Evolutionary conservation across 2,797 vertebrate species (phyloP).

Genomic region (Anguilla marmorata): DNA sequence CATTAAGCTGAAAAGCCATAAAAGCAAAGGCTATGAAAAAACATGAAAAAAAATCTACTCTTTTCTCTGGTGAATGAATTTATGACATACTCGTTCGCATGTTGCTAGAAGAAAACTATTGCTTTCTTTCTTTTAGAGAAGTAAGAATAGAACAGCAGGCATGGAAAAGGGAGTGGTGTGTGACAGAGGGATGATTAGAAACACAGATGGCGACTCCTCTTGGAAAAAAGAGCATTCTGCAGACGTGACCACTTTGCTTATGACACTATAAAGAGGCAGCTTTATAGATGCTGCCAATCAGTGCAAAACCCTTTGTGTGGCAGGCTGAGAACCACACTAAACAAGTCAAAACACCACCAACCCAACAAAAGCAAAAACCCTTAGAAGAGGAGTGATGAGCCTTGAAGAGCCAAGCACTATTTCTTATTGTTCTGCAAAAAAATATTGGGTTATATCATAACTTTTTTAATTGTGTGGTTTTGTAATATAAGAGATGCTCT

Average conservation of each 20-base stretch:
- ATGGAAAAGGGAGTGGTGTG: slow-evolving; percentile 6
- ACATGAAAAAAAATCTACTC: background rate
- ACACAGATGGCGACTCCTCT: slow-evolving; percentile 16
- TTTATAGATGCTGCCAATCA: slow-evolving; percentile 14
- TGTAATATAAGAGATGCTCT: background rate
- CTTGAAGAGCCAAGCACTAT: background rate
- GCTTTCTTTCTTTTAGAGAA: slow-evolving; percentile 15
- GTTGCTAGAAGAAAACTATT: background rate
- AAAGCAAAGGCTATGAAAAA: slow-evolving; percentile 22
- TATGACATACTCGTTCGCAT: background rate
- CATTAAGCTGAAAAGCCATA: slow-evolving; percentile 23
- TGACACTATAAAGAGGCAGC: slow-evolving; percentile 25
- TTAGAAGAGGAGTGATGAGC: background rate
- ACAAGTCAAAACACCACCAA: slow-evolving; percentile 2
- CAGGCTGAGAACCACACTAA: background rate
- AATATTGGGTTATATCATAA: background rate
- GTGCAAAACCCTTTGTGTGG: background rate
- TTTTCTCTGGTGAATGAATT: slow-evolving; percentile 17
- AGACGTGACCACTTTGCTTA: slow-evolving; percentile 15
- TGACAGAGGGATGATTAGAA: slow-evolving; percentile 27
- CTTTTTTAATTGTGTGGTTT: background rate
- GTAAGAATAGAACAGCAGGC: slow-evolving; percentile 19
- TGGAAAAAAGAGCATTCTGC: background rate
- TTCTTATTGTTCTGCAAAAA: background rate
- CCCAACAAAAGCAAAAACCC: background rate